Conservation (phyloP, 2,113 vertebrate species). For the Pelecanoides urinatrix region DNA sequence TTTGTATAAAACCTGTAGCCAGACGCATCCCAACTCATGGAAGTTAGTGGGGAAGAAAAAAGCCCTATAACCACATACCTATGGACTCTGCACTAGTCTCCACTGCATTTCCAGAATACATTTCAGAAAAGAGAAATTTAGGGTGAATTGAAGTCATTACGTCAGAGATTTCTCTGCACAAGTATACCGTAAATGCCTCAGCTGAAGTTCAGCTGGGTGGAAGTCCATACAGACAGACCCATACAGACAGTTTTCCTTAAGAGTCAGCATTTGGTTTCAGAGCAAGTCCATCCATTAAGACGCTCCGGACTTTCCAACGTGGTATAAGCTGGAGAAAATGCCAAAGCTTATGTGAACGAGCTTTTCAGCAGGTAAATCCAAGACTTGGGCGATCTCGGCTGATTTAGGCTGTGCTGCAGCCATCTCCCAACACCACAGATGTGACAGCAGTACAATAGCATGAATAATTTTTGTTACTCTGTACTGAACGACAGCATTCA, state of each 20-base stretch:
- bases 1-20: neutral
- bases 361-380: neutral
- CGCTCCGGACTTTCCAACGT: rapidly evolving
- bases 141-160: neutral
- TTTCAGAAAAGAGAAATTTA: neutral
- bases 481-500: neutral
- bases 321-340: neutral
- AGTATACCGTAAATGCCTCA: rapidly evolving
- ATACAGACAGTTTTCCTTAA: neutral
- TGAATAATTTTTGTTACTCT: neutral
- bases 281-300: neutral
- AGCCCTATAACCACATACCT: neutral
- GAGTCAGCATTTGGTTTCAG: neutral
- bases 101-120: neutral
- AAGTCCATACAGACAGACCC: neutral
- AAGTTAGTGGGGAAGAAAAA: neutral
- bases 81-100: neutral
- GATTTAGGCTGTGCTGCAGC: neutral
- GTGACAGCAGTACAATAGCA: neutral
- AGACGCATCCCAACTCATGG: neutral
- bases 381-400: neutral
- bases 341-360: neutral
- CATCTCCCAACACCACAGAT: neutral
- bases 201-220: neutral
- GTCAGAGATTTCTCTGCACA: neutral